Base-by-base conservation (phyloP, 2,113 vertebrate genomes). In the Stomatorhinus ivindoensis region DNA sequence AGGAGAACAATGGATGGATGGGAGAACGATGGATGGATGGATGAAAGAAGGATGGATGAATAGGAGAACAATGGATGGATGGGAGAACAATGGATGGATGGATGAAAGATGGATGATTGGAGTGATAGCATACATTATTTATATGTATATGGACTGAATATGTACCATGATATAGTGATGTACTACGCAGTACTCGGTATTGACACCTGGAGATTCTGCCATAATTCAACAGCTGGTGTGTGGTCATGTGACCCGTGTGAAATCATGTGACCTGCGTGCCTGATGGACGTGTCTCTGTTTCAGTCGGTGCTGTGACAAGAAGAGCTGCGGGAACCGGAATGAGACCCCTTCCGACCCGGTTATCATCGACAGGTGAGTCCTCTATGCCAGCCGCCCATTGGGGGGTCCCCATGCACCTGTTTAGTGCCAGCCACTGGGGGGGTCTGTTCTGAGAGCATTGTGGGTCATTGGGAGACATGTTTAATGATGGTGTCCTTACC, bases 281-380 rank as follows among this genome's bases (percentile, higher is more conserved):
- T 89, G 73, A 76, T 48, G 42, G 8, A 69, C 83, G 27, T 24
- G 86, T 50, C 83, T 61, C 44, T 13, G 65, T 94, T 92, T 5
- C 93, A 97, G 97, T 95, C 97, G 97, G 95, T 98, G 97, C 95
- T 98, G 97, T 96, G 97, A 97, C 96, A 97, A 97, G 96, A 97
- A 97, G 95, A 97, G 97, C 95, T 98, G 97, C 93, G 97, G 97
- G 92, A 98, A 98, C 96, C 96, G 97, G 95, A 98, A 98, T 92
- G 97, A 98, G 96, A 98, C 97, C 93, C 97, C 97, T 92, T 98
- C 97, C 92, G 97, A 98, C 94, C 95, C 96, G 90, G 97, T 96
- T 95, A 97, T 97, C 96, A 97, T 98, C 96, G 96, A 97, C 94
- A 96, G 96, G 97, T 97, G 97, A 92, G 94, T 35, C 35, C 55